A percentile compares a stretch with the other conserved stretches of the same genome.
Conservation (phyloP, 53 echinoderm and acorn worm species). For the Patiria pectinifera region DNA sequence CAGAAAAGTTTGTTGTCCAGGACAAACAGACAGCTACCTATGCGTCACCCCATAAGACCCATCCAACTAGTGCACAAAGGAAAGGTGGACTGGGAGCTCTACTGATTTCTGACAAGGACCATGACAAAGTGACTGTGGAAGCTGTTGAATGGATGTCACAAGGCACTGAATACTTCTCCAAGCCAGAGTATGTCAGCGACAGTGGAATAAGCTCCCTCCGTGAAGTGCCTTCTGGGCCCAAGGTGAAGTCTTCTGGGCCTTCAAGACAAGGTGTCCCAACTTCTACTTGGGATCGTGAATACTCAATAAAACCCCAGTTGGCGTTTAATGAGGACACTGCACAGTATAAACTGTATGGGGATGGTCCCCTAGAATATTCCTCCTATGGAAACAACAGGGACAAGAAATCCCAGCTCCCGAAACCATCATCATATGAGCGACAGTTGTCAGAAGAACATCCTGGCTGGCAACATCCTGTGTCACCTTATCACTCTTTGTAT, state of each 20-base stretch:
- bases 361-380: constrained; percentile 42
- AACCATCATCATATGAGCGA: constrained; percentile 15
- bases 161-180: constrained; percentile 26
- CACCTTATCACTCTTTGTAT: constrained; percentile 7
- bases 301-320: constrained; percentile 2
- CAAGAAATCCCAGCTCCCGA: neutral
- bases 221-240: constrained; percentile 10
- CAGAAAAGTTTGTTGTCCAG: constrained; percentile 32
- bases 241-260: constrained; percentile 13
- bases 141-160: constrained; percentile 9
- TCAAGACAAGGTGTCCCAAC: neutral
- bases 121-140: constrained; percentile 28
- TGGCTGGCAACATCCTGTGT: neutral
- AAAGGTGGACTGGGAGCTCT: constrained; percentile 57
- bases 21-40: constrained; percentile 41
- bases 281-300: constrained; percentile 22
- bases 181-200: constrained; percentile 62
- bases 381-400: constrained; percentile 18
- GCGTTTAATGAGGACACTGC: constrained; percentile 45
- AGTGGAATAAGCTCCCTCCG: constrained; percentile 66
- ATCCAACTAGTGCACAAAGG: neutral
- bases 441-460: constrained; percentile 18
- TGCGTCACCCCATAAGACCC: constrained; percentile 33
- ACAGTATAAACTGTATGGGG: constrained; percentile 53
- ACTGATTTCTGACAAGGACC: constrained; percentile 37